Conservation (phyloP, 2,888 invertebrate species). For the Synergus japonicus region DNA sequence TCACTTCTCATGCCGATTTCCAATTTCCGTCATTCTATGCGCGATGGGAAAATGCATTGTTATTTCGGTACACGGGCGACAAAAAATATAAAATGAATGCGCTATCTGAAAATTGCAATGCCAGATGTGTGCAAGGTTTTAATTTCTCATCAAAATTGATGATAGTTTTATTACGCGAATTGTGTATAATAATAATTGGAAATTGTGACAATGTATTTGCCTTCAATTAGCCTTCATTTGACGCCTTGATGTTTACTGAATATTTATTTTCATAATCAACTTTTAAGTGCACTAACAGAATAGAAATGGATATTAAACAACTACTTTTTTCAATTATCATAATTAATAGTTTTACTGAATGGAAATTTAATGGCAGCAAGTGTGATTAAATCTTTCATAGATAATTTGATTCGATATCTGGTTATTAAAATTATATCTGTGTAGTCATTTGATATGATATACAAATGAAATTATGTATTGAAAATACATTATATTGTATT, state of each 20-base stretch:
- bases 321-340: neutral
- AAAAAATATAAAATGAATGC: constrained; percentile 1
- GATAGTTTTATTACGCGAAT: neutral
- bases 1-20: constrained; percentile 43
- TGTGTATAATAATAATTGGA: neutral
- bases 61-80: neutral
- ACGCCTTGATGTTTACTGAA: neutral
- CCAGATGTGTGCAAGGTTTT: neutral
- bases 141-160: neutral
- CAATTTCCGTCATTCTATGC: constrained; percentile 44
- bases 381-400: neutral
- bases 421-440: too few species aligned
- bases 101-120: neutral
- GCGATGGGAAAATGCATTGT: constrained; percentile 31
- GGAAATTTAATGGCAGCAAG: neutral
- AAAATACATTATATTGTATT: too few species aligned
- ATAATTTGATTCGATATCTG: too few species aligned
- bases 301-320: neutral
- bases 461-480: too few species aligned
- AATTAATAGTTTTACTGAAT: neutral
- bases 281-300: neutral
- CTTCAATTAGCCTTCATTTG: neutral
- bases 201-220: neutral
- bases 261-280: neutral
- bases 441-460: too few species aligned